Evolutionary conservation across 1,140 invertebrate genomes (phyloP).

Genomic region (Microplitis demolitor): DNA sequence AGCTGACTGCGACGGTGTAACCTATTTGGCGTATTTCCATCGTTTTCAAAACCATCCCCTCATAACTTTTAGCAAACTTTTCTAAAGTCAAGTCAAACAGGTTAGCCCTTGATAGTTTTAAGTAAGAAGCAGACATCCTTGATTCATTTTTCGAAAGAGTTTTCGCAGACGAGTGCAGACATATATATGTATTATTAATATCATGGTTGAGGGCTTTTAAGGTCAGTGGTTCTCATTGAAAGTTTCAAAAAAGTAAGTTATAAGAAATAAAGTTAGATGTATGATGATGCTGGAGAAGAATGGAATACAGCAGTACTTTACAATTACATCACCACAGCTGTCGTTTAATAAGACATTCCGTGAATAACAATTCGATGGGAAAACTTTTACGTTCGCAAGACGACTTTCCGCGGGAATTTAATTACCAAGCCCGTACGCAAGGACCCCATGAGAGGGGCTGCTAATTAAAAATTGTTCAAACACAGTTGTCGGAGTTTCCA

Average conservation of each 20-base stretch:
- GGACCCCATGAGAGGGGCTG: constrained; percentile 8
- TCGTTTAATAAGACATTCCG: constrained; percentile 28
- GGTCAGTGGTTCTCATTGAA: neutral
- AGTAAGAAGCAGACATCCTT: too few relatives aligned
- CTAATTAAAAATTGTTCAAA: constrained; percentile 33
- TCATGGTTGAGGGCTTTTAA: neutral
- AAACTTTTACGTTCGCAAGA: constrained; percentile 9
- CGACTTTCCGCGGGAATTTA: constrained; percentile 19
- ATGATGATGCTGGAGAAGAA: neutral
- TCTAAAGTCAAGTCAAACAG: too few relatives aligned
- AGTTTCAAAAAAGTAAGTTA: too few relatives aligned
- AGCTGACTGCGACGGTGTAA: too few relatives aligned
- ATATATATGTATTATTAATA: too few relatives aligned
- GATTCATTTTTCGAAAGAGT: too few relatives aligned
- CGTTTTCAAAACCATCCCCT: too few relatives aligned
- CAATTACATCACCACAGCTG: constrained; percentile 22
- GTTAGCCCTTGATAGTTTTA: too few relatives aligned
- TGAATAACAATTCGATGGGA: constrained; percentile 26
- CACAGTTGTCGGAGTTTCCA: constrained; percentile 20
- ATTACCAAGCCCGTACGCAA: neutral
- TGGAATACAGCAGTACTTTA: neutral
- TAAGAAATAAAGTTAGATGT: neutral
- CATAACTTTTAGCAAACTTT: too few relatives aligned
- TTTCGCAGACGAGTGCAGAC: too few relatives aligned
- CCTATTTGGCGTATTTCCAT: too few relatives aligned